Percentiles rank a stretch among this genome's conserved stretches.
Conservation (phyloP, 2,113 vertebrate genomes). For the Apteryx mantelli region DNA sequence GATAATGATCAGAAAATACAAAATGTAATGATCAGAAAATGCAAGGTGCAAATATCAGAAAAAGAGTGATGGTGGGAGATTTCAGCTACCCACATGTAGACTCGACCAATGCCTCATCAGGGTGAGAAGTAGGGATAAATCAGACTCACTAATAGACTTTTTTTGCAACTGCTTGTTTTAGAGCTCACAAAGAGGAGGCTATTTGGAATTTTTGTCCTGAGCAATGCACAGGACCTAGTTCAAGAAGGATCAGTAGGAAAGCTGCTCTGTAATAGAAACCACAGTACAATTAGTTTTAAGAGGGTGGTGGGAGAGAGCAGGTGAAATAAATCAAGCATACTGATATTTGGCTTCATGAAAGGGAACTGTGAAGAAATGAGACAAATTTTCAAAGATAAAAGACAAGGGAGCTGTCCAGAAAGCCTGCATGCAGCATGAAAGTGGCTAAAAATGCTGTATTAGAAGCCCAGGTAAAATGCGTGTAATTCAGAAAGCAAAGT, state of each 20-base stretch:
- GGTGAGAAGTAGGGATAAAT: neutral
- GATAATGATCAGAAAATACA: neutral
- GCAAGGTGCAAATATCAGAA: neutral
- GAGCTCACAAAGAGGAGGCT: neutral
- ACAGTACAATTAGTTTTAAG: constrained; percentile 11
- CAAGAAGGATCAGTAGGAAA: neutral
- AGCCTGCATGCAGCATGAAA: neutral
- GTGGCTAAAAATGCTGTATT: neutral
- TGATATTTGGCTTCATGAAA: constrained; percentile 3
- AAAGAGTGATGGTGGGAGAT: neutral
- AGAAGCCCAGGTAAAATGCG: neutral
- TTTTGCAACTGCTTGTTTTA: neutral
- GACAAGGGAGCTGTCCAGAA: neutral
- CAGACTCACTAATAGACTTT: neutral
- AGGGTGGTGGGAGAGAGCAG: neutral
- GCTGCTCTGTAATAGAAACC: neutral
- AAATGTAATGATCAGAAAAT: neutral
- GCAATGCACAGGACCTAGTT: neutral
- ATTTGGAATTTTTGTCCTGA: neutral
- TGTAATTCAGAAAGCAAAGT: neutral
- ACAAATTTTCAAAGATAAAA: neutral
- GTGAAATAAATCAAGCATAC: neutral
- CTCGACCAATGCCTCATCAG: neutral
- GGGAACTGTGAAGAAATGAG: neutral
- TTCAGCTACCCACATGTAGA: neutral